Percentiles rank a stretch among this genome's conserved stretches.
phyloP scores from a whole-genome alignment of 2,113 vertebrate species.

The Chaenocephalus aceratus region DNA sequence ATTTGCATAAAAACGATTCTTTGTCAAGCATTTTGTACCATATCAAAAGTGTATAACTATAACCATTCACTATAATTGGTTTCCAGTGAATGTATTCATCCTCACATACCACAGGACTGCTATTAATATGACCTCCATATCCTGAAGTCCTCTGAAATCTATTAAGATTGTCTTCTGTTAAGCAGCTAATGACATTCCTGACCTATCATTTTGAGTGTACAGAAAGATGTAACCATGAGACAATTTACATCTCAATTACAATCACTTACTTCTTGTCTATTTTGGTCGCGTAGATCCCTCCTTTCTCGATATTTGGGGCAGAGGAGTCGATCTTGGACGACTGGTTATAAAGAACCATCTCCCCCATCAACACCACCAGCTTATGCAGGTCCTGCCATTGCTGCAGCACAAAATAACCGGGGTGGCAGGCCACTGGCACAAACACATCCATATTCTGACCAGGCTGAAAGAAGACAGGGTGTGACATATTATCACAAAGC shows the following conservation, averaged over 20 bases:
- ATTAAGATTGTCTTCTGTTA: neutral
- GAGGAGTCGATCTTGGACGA: conserved; percentile 72
- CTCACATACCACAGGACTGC: neutral
- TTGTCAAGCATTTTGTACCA: too few species aligned
- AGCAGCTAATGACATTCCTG: neutral
- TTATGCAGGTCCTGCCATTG: conserved; percentile 93
- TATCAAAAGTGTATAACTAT: too few species aligned
- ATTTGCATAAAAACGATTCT: too few species aligned
- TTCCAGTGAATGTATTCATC: neutral
- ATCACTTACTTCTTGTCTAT: conserved; percentile 89
- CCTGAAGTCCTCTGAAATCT: neutral
- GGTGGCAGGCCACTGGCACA: conserved; percentile 92
- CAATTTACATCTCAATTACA: too few species aligned
- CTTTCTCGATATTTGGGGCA: conserved; percentile 80
- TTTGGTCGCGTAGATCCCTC: conserved; percentile 91
- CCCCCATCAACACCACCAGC: conserved; percentile 92
- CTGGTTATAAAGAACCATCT: conserved; percentile 93
- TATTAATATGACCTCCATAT: neutral
- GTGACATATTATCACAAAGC: neutral
- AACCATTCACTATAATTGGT: too few species aligned
- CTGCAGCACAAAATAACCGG: conserved; percentile 94
- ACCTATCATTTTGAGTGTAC: neutral
- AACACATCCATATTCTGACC: conserved; percentile 92
- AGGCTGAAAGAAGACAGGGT: conserved; percentile 49
- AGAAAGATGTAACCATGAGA: neutral